phyloP scores from a whole-genome alignment of 2,113 vertebrate genomes.

The Elanus axillaris region DNA sequence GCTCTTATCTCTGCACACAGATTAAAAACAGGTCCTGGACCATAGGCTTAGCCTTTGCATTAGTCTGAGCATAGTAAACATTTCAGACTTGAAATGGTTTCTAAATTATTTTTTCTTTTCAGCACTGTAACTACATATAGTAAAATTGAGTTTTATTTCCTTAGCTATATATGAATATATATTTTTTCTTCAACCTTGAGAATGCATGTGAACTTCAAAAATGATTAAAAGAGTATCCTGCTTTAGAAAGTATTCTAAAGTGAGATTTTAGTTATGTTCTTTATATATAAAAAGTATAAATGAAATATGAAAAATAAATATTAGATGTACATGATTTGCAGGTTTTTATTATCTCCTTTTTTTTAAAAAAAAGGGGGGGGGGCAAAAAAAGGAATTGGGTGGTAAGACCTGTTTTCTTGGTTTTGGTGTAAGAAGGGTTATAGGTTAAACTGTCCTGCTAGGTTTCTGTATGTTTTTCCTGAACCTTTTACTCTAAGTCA shows the following conservation, averaged over 20 bases:
- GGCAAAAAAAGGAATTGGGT: background rate
- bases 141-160: conserved; percentile 36
- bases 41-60: conserved; percentile 7
- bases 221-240: background rate
- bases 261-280: background rate
- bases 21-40: background rate
- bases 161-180: conserved; percentile 23
- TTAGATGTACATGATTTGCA: background rate
- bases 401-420: background rate
- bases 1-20: background rate
- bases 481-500: conserved; percentile 25
- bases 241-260: conserved; percentile 25
- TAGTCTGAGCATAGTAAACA: conserved; percentile 29
- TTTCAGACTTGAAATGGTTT: conserved; percentile 53
- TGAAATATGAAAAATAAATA: background rate
- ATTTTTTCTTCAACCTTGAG: conserved; percentile 12
- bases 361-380: background rate
- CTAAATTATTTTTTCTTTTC: conserved; percentile 57
- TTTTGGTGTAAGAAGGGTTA: background rate
- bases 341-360: background rate
- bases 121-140: conserved; percentile 43
- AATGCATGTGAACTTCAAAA: background rate
- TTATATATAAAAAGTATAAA: background rate
- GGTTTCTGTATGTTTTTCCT: background rate
- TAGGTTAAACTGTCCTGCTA: background rate